A percentile compares a stretch with the other conserved stretches of the same genome.
Conservation (phyloP, 2,113 vertebrate species). For the Apeltes quadracus region DNA sequence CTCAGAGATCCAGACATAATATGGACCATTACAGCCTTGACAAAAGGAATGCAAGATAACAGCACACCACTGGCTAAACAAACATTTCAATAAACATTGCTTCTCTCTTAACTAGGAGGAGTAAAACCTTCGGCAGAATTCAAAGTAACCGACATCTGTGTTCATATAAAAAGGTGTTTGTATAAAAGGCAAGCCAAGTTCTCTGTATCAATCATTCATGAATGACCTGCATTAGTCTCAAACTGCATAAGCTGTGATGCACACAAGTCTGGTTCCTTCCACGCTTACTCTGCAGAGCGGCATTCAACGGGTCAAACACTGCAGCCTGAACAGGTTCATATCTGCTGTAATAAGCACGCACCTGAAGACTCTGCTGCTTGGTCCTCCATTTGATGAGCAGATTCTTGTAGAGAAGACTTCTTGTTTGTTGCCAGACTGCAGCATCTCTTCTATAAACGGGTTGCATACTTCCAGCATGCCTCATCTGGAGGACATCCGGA, state of each 20-base stretch:
- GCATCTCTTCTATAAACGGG: conserved; percentile 71
- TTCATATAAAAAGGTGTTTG: neutral
- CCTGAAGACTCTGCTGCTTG: conserved; percentile 87
- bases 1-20: neutral
- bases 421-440: conserved; percentile 83
- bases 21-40: neutral
- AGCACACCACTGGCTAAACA: neutral
- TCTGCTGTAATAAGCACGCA: conserved; percentile 22
- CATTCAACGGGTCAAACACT: neutral
- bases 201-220: neutral
- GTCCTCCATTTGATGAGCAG: conserved; percentile 88
- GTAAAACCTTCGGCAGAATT: neutral
- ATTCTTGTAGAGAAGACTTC: conserved; percentile 87
- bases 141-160: neutral
- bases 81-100: neutral
- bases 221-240: neutral
- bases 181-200: neutral
- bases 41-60: neutral
- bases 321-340: neutral
- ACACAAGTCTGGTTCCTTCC: neutral
- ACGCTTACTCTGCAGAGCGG: neutral
- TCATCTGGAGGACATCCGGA: conserved; percentile 63
- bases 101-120: neutral
- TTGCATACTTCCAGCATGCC: conserved; percentile 75
- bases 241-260: neutral